phyloP scores from a whole-genome alignment of 2,888 invertebrate species.

The Philopedon plagiatum region DNA sequence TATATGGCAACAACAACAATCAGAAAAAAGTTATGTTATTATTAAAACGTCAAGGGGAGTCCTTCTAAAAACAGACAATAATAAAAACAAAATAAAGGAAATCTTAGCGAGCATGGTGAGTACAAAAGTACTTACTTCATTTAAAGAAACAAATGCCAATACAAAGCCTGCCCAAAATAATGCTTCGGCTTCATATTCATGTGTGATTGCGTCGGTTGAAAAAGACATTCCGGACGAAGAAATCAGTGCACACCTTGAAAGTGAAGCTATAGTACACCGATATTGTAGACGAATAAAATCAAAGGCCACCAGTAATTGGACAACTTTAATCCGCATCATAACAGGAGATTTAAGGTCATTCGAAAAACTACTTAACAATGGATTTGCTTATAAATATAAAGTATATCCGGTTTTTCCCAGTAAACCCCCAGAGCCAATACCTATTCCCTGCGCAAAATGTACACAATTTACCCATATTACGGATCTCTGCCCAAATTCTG shows the following conservation, averaged over 20 bases:
- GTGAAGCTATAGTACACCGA: conserved; percentile 8
- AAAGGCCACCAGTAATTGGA: conserved; percentile 14
- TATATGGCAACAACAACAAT: not conserved
- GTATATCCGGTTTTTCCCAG: conserved; percentile 25
- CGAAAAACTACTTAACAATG: no score
- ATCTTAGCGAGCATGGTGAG: not conserved
- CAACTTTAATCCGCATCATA: conserved; percentile 24
- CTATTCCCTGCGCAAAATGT: conserved; percentile 27
- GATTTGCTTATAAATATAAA: conserved; percentile 2
- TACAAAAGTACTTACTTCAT: not conserved
- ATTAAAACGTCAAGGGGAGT: not conserved
- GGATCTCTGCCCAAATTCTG: conserved; percentile 2
- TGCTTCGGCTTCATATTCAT: no score
- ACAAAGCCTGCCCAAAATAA: no score
- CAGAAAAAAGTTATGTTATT: not conserved
- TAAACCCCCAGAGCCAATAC: conserved; percentile 22
- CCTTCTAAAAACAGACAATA: not conserved
- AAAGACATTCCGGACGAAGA: not conserved
- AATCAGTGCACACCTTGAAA: conserved; percentile 9
- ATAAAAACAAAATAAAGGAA: not conserved
- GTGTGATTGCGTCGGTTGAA: no score
- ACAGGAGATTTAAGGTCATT: conserved; percentile 15
- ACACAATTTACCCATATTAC: conserved; percentile 23
- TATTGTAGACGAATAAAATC: conserved; percentile 28
- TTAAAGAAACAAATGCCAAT: not conserved